Base-by-base conservation (phyloP, 2,113 vertebrate genomes). In the Triplophysa dalaica region DNA sequence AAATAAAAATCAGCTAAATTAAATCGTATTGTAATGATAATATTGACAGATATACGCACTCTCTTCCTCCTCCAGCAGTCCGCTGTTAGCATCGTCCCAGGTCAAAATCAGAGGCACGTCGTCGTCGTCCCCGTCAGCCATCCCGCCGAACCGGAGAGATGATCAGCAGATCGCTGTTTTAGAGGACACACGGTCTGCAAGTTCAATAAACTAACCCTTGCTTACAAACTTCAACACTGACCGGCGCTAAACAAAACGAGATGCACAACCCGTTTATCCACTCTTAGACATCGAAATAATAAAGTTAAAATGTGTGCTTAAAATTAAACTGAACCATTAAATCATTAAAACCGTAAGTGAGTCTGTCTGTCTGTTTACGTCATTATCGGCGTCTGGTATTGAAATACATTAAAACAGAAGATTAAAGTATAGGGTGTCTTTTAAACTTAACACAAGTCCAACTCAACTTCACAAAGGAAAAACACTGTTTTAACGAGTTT, bases 91-190 rank as follows among this genome's bases (percentile, higher is more conserved):
- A 60, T 98, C 97, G 0, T 99, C 97, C 93, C 95, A 93, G 69
- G 95, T 97, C 84, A 99, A 85, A 84, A 99, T 98, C 26, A 99
- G 93, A 26, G 96, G 96, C 9, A 97, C 97, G 0, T 99, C 97
- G 83, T 99, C 97, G 83, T 94, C 93, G 75, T 98, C 97, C 19
- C 82, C 94, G 48, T 86, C 92, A 85, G 92, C 93, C 52, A 96
- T 95, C 83, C 93, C 92, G 50, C 24, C 62, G 14, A 54, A 65
- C 8, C 41, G 11, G 11, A 50, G 1, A 62, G 13, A 45, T 29
- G 4, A 10, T 5, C 4, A 56, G 48, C 17, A 67, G 54, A 56
- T 9, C 76, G 14, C 29, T 26, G 65, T 62, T 81, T 88, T 38
- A 66, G 87, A 86, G 87, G 85, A 88, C 80, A 17, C 58, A 0